Percentiles rank a stretch among this genome's conserved stretches.
Conservation (phyloP, 2,888 invertebrate genomes). For the Protula sp. region DNA sequence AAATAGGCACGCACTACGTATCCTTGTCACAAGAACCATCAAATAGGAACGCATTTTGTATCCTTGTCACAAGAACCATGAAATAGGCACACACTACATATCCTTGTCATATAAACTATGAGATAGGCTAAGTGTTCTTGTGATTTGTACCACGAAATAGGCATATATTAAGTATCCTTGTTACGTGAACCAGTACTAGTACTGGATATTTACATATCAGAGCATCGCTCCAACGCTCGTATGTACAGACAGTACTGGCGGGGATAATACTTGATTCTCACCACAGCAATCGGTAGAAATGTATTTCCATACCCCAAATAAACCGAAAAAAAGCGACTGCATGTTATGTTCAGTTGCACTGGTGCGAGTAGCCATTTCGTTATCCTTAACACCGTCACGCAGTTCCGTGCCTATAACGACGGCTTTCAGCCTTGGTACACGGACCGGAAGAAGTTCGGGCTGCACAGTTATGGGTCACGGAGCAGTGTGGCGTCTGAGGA, state of each 20-base stretch:
- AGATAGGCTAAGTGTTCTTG: slow-evolving; percentile 1
- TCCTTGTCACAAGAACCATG: too few species aligned
- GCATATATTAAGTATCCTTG: not conserved
- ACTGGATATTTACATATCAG: too few species aligned
- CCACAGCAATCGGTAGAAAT: too few species aligned
- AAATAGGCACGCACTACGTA: not conserved
- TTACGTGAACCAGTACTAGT: too few species aligned
- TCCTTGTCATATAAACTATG: not conserved
- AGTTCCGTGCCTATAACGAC: slow-evolving; percentile 49
- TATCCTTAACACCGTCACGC: too few species aligned
- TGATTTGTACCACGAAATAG: not conserved
- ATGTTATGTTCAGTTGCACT: too few species aligned
- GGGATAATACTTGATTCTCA: too few species aligned
- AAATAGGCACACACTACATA: not conserved
- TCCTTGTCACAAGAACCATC: not conserved
- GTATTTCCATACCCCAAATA: too few species aligned
- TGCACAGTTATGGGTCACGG: slow-evolving; percentile 30
- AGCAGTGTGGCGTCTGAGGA: slow-evolving; percentile 46
- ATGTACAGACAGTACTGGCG: too few species aligned
- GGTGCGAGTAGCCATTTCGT: too few species aligned
- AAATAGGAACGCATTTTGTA: slow-evolving; percentile 4
- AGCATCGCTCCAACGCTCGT: too few species aligned
- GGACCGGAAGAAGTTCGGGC: slow-evolving; percentile 41
- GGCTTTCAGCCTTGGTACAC: slow-evolving; percentile 51
- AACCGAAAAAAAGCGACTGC: too few species aligned